Evolutionary conservation across 2,113 vertebrate species (phyloP).

Genomic region (Promerops cafer): DNA sequence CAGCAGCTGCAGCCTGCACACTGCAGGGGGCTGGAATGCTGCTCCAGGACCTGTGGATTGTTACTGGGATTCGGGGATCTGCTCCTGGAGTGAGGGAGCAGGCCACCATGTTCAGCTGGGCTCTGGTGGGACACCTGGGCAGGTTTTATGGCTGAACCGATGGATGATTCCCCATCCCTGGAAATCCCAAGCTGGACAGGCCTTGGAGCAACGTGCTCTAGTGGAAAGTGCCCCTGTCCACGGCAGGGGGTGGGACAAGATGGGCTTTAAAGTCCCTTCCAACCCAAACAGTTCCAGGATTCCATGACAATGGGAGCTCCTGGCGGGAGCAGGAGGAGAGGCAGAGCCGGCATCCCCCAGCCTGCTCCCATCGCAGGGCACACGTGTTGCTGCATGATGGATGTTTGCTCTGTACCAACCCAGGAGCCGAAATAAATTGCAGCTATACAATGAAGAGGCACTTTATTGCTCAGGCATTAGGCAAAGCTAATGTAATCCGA

Average conservation of each 20-base stretch:
- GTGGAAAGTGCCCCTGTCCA: not conserved
- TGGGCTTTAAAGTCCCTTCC: not conserved
- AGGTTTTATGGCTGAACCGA: accelerated
- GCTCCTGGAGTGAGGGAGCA: accelerated
- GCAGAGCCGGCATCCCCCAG: not conserved
- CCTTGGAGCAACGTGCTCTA: not conserved
- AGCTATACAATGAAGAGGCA: constrained; percentile 56
- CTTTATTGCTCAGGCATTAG: constrained; percentile 59
- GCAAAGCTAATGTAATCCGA: constrained; percentile 47
- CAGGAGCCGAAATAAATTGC: constrained; percentile 43
- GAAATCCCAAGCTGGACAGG: not conserved
- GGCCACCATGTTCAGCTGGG: accelerated
- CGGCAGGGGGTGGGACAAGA: accelerated
- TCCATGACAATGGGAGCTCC: not conserved
- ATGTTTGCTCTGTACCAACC: not conserved
- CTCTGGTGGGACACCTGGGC: not conserved
- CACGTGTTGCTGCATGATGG: not conserved
- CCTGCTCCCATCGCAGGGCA: not conserved
- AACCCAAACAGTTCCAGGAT: not conserved
- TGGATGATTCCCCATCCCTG: not conserved
- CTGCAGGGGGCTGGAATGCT: not conserved
- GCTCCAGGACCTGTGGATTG: not conserved
- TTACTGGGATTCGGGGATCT: accelerated
- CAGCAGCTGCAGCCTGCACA: not conserved
- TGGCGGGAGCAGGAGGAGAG: not conserved